Conservation (phyloP, 2,888 invertebrate species). For the Pomacea canaliculata region DNA sequence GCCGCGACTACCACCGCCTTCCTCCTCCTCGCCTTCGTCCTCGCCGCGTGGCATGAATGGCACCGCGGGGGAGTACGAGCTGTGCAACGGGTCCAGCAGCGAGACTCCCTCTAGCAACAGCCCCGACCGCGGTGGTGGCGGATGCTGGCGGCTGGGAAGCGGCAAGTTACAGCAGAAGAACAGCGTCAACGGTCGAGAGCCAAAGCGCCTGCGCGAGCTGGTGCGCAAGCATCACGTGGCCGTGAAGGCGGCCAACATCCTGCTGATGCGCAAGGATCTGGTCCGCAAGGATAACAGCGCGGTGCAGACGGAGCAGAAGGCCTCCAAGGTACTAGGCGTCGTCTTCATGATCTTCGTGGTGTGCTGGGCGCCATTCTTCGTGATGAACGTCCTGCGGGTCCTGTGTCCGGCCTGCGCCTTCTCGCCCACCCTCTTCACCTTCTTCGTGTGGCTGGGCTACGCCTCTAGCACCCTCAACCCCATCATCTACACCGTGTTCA, state of each 20-base stretch:
- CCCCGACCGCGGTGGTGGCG: constrained; percentile 15
- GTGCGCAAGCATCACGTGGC: constrained; percentile 63
- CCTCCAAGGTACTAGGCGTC: constrained; percentile 81
- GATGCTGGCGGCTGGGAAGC: constrained; percentile 12
- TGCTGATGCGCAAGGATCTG: constrained; percentile 47
- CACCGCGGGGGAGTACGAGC: neutral
- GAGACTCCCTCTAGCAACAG: neutral
- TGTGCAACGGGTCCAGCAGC: constrained; percentile 6
- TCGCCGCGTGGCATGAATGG: neutral
- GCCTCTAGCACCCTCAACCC: constrained; percentile 68
- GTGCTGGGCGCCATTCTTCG: constrained; percentile 70
- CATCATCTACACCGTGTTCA: constrained; percentile 70
- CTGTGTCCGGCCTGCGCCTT: constrained; percentile 83
- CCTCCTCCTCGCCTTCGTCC: neutral
- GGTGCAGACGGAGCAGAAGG: constrained; percentile 91
- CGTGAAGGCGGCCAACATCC: constrained; percentile 61
- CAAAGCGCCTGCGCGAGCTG: constrained; percentile 46
- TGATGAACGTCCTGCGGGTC: constrained; percentile 62
- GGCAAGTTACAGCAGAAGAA: neutral
- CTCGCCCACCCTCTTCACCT: constrained; percentile 69
- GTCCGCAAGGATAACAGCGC: constrained; percentile 63
- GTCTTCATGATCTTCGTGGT: constrained; percentile 68
- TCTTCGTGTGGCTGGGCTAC: constrained; percentile 69
- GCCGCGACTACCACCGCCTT: constrained; percentile 18
- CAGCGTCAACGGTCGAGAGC: constrained; percentile 12